Evolutionary conservation across 2,888 invertebrate species (phyloP).

Genomic region (Merodon equestris): DNA sequence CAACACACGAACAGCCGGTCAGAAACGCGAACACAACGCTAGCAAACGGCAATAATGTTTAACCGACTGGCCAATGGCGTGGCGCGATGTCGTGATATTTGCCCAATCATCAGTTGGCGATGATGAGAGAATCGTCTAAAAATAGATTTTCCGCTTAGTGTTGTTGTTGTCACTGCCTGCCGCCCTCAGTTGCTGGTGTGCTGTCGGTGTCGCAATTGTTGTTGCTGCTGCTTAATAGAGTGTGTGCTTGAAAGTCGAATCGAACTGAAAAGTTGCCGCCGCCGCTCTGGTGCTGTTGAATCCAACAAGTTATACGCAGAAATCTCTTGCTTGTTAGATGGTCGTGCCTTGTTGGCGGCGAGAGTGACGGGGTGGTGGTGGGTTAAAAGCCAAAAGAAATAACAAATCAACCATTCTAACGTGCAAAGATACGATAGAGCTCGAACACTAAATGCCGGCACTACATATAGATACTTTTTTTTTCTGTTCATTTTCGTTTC

Average conservation of each 20-base stretch:
- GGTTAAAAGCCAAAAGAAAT: constrained; percentile 12
- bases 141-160: constrained; percentile 30
- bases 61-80: constrained; percentile 50
- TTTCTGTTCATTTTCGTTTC: neutral
- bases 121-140: constrained; percentile 66
- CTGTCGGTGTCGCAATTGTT: neutral
- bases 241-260: neutral
- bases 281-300: constrained; percentile 40
- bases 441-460: constrained; percentile 38
- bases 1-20: constrained; percentile 4
- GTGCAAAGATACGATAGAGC: constrained; percentile 21
- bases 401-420: constrained; percentile 22
- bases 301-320: constrained; percentile 66
- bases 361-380: neutral
- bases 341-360: constrained; percentile 20
- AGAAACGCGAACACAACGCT: constrained; percentile 42
- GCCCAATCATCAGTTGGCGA: constrained; percentile 51
- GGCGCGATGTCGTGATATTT: constrained; percentile 52
- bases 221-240: neutral
- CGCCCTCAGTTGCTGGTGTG: neutral
- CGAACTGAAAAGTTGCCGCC: constrained; percentile 19
- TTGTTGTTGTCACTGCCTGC: no score
- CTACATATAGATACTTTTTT: constrained; percentile 34
- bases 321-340: constrained; percentile 60
- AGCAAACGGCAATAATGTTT: constrained; percentile 56